These are phyloP conservation scores for Ceratoteleas bidentatus DNA, from an alignment of 1,140 invertebrate genomes.

Conservation along the genomic window DNA sequence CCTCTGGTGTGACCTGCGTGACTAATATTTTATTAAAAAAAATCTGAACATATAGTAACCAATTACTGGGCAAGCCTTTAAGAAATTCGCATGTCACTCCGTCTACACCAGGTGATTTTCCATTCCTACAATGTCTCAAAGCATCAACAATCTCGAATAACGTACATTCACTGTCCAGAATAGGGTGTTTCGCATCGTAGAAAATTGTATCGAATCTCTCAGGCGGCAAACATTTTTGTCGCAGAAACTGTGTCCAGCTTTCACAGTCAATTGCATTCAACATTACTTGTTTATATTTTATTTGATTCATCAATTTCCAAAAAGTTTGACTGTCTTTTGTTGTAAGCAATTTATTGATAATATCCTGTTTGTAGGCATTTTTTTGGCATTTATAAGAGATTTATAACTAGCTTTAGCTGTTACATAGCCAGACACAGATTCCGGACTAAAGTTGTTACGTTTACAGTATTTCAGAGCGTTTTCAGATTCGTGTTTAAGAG, in stretches of 20 bases:
- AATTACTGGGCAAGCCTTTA: not conserved
- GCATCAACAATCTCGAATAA: not conserved
- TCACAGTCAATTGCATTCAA: not conserved
- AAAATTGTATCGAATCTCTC: not conserved
- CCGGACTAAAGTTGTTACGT: not conserved
- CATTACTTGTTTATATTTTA: not conserved
- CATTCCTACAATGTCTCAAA: not conserved
- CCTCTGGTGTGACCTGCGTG: not conserved
- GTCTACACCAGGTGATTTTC: not conserved
- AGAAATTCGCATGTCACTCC: not conserved
- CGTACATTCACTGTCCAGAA: not conserved
- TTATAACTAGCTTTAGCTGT: not conserved
- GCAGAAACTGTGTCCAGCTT: too few species aligned
- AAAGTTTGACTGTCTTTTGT: not conserved
- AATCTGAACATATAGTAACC: not conserved
- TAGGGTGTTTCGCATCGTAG: not conserved
- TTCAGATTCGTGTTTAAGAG: not conserved
- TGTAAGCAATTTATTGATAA: not conserved
- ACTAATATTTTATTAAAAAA: not conserved
- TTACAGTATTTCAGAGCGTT: not conserved
- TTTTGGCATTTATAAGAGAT: too few species aligned
- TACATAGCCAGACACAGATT: not conserved
- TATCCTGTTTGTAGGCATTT: not conserved
- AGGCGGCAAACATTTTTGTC: not conserved
- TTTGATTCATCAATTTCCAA: not conserved